These are phyloP conservation scores for Andrena marginata DNA, from an alignment of 2,888 invertebrate genomes.

Conservation along the genomic window DNA sequence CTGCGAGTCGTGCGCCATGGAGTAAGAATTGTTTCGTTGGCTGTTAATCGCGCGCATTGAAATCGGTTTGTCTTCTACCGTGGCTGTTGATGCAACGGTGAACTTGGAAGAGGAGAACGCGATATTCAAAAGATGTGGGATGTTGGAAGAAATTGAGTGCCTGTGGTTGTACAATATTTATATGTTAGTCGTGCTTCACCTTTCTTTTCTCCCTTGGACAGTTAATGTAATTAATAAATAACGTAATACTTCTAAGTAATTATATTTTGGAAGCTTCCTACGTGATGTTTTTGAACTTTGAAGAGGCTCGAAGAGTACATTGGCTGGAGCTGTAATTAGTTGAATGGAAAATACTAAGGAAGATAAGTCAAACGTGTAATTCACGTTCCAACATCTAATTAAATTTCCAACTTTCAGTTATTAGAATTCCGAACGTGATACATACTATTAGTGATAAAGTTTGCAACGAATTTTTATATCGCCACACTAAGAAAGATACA, in stretches of 20 bases:
- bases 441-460: too few relatives aligned
- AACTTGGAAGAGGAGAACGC: neutral
- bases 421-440: neutral
- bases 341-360: neutral
- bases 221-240: neutral
- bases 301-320: neutral
- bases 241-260: neutral
- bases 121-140: neutral
- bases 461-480: neutral
- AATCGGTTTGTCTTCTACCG: neutral
- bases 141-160: neutral
- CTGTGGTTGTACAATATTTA: neutral
- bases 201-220: neutral
- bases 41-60: slow-evolving; percentile 4
- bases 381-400: neutral
- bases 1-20: neutral
- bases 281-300: neutral
- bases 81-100: neutral
- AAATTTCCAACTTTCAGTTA: neutral
- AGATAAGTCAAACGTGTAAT: neutral
- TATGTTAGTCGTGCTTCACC: neutral
- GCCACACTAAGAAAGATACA: neutral
- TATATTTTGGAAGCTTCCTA: neutral
- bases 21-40: slow-evolving; percentile 8
- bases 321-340: neutral